Base-by-base conservation (phyloP, 2,888 invertebrate species). In the Lithophane semibrunnea region DNA sequence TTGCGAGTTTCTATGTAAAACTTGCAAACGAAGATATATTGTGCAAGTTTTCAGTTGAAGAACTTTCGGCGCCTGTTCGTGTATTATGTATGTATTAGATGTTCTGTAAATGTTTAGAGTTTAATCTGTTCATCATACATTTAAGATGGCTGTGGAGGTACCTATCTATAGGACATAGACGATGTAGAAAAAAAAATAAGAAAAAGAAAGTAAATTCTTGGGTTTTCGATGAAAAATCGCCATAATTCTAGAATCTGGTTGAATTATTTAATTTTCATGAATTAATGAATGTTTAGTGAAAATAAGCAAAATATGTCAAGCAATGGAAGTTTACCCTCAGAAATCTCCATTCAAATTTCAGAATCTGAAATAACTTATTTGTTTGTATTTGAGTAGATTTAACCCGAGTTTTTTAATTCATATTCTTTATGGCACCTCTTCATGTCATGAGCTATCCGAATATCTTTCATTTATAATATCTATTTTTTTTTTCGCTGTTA, bases 11-110 rank as follows among this genome's bases (percentile, higher is more conserved):
- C 37, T 67, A 49, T 68, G 29, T 56, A 67, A 71, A 87, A 88
- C 72, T 85, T 78, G 29, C 63, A 80, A 83, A 80, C 73, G 68
- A 83, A 84, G 78, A 89, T 84, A 84, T 87, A 88, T 83, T 71
- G 80, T 66, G 12, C 0, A 86, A 90, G 84, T 88, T 89, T 80
- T 42, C n/a, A 24, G 70, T 63, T 83, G 47, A 63, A 54, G 58
- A 82, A 84, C 42, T 86, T 86, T 47, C 9, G 69, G 56, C 29
- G 58, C 21, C 21, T 29, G 64, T 67, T 73, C 61, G 10, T 60
- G 65, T 68, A 65, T 86, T 82, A 77, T 47, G 1, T 66, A 82
- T 76, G 63, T 60, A 82, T 73, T 72, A 63, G 49, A 58, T 63
- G 47, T 72, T 75, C n/a, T 82, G 29, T 75, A 66, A 73, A 61